Base-by-base conservation (phyloP, 2,888 invertebrate genomes). In the Smittia sp. region DNA sequence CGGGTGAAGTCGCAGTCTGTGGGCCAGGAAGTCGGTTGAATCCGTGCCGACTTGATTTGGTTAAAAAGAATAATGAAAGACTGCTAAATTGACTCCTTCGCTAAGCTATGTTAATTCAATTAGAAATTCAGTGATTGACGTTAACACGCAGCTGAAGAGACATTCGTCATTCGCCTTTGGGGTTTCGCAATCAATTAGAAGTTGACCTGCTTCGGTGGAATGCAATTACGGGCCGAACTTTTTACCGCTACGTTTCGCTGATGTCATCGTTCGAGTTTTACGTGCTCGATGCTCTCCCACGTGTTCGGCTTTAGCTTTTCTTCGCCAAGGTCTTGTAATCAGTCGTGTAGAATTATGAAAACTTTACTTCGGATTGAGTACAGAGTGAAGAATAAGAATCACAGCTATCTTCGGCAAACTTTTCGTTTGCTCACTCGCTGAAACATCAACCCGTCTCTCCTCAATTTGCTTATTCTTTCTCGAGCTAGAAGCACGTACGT, bases 141-240 rank as follows among this genome's bases (percentile, higher is more conserved):
- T 52, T 72, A 62, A 72, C 62, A 72, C 72, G 62, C 46, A 58
- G 72, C 20, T 7, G 22, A 72, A 39, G 32, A n/a, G n/a, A 58
- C 58, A 72, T 72, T 52, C 20, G 15, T 18, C 58, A 13, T 66
- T 38, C 18, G 52, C 52, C 27, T 69, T 22, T 24, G 11, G n/a
- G 13, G 38, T n/a, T 67, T 67, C 2, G 13, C 46, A 2, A 46
- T 11, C 46, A 46, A n/a, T 2, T 46, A n/a, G 9, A 11, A 11
- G 15, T 15, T 66, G 32, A 39, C 18, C 18, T 65, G 27, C 6
- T 27, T 32, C 9, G 18, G 7, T 7, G 13, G 7, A 32, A 27
- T 18, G n/a, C 20, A 32, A 38, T 38, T 15, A 38, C 1, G 18
- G 7, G 20, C 1, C 15, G 20, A 18, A n/a, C 6, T 38, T 38